Evolutionary conservation across 2,797 vertebrate species (phyloP), one percentile per base, ranked within the genome.

Genomic region (Chrysocyon brachyurus): DNA sequence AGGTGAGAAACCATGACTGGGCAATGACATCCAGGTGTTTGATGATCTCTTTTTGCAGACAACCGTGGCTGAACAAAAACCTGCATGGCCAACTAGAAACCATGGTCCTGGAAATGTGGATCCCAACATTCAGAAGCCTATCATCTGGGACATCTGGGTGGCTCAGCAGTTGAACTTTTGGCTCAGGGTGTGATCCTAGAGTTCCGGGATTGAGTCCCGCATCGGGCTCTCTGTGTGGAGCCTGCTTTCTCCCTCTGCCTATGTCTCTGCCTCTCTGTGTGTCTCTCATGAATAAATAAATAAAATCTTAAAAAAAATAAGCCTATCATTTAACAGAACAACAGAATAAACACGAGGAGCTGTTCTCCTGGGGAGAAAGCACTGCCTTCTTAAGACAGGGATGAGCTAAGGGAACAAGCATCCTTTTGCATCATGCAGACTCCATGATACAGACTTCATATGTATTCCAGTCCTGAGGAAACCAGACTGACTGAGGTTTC

Each of bases 1-100:
- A 87, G 63, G 70, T 88, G 56, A 97, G 91, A 93, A 93, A 77
- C 81, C 49, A 82, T 79, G 90, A 94, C 86, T 49, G 21, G n/a
- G 49, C 40, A 89, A 70, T 52, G 46, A 75, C 79, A 54, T 9
- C 14, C 88, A 87, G 93, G 75, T 64, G 78, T 82, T 21, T 81
- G 17, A 9, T n/a, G 12, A 70, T 24, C 56, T 84, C 79, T 21
- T 87, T 82, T 26, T 86, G 56, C 40, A 66, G 87, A 12, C 84
- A 73, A 8, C 61, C 40, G 63, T 28, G 77, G 66, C 49, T 75
- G 22, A 77, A 90, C 33, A 68, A n/a, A 95, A 59, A 49, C 57
- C 33, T 8, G 54, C 52, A 22, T 2, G 21, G 63, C 54, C n/a
- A 77, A 73, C 11, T 49, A 46, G 1, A 8, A 54, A 33, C 5